Evolutionary conservation across 2,797 vertebrate genomes (phyloP).

Genomic region (Taeniopygia guttata): DNA sequence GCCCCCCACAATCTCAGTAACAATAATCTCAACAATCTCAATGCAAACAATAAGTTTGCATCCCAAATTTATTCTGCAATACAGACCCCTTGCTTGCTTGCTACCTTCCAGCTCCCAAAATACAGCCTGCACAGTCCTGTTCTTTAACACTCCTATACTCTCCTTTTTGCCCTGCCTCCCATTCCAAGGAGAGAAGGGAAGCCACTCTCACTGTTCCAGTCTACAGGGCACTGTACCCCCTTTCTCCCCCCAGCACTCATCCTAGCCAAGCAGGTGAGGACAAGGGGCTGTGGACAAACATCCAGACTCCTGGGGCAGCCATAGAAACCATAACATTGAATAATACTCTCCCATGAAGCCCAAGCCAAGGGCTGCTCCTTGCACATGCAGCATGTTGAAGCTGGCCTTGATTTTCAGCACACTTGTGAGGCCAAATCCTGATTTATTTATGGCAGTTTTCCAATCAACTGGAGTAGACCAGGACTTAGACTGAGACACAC

Average conservation of each 20-base stretch:
- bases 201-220: not conserved
- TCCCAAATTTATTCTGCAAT: not conserved
- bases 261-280: fast-evolving
- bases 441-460: slow-evolving; percentile 15
- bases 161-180: not conserved
- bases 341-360: not conserved
- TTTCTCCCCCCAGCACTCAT: not conserved
- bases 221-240: not conserved
- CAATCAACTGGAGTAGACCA: not conserved
- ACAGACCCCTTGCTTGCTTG: not conserved
- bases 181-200: not conserved
- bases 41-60: not conserved
- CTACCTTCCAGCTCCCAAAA: not conserved
- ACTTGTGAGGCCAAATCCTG: not conserved
- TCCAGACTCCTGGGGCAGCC: not conserved
- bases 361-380: not conserved
- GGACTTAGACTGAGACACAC: not conserved
- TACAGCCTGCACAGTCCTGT: not conserved
- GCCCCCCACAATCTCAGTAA: not conserved
- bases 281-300: not conserved
- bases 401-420: not conserved
- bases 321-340: not conserved
- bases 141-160: not conserved
- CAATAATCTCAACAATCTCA: too few relatives aligned
- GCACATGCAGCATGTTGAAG: not conserved